Evolutionary conservation across 2,113 vertebrate genomes (phyloP), one percentile per base, ranked within the genome.

Genomic region (Carettochelys insculpta): DNA sequence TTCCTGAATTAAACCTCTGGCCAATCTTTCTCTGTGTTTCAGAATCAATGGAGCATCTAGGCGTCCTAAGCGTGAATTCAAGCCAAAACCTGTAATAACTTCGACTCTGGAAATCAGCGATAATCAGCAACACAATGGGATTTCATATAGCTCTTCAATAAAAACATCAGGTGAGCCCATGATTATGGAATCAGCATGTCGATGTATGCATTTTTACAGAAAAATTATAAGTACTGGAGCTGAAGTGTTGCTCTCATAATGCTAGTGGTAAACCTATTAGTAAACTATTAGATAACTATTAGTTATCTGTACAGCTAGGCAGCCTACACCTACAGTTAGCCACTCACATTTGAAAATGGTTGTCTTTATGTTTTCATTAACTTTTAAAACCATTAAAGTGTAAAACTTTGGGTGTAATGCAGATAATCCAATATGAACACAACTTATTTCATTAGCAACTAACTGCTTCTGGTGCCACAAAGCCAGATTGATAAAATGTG

Each of bases 21-120:
- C 51, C 20, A 3, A 24, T 88, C 14, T 82, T 85, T 58, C 48
- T 94, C 16, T 95, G 47, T 94, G 5, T 97, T 94, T 19, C 97
- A 99, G 99, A 94, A 99, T 99, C 93, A 95, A 98, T 16, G 87
- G 97, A 53, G 98, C 98, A 13, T 98, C 98, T 88, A 97, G 88
- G 79, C 94, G 96, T n/a, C 98, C 98, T 83, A 98, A 95, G 90
- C 97, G 97, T 61, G 98, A 99, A 77, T 99, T 98, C 90, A 98
- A 97, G 90, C 97, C 98, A 76, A 98, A 98, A 95, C 98, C 98
- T 5, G 80, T 97, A 76, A 95, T 98, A 80, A 97, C 95, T 86
- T 97, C 97, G 87, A 97, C 97, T 51, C 90, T 98, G 11, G 98
- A 99, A 86, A 54, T 93, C 1, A 92, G 95, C 85, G 98, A 98